phyloP scores from a whole-genome alignment of 1,140 invertebrate species.

The Laupala kohalensis region DNA sequence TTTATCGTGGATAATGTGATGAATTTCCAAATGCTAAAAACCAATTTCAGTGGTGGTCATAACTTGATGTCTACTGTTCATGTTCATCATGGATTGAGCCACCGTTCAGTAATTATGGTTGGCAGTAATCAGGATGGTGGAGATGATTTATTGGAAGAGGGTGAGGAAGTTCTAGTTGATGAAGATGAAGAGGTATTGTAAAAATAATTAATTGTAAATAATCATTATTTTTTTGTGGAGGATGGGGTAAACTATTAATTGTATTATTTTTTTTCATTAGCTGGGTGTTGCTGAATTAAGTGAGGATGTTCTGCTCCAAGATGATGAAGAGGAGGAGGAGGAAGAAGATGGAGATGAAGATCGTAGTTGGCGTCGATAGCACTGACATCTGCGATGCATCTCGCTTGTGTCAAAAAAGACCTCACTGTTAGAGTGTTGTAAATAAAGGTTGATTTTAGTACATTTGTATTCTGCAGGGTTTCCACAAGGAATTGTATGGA shows the following conservation, averaged over 20 bases:
- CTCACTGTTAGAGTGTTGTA: neutral
- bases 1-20: neutral
- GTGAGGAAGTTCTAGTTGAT: constrained; percentile 22
- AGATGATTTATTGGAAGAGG: constrained; percentile 20
- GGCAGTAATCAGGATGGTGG: constrained; percentile 11
- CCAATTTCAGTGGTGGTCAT: neutral
- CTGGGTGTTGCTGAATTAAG: neutral
- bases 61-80: constrained; percentile 3
- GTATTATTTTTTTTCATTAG: too few relatives aligned
- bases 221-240: neutral
- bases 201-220: neutral
- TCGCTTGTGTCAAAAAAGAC: constrained; percentile 1
- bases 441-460: neutral
- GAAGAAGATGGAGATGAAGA: constrained; percentile 31
- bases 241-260: too few relatives aligned
- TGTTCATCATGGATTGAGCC: constrained; percentile 3
- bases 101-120: constrained; percentile 6
- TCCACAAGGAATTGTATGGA: neutral
- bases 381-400: neutral
- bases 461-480: neutral
- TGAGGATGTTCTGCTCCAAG: constrained; percentile 15
- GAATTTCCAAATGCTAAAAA: neutral
- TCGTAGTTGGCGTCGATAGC: constrained; percentile 30
- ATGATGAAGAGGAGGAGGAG: constrained; percentile 27
- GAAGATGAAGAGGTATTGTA: constrained; percentile 19